These are phyloP conservation scores for Zoanthus gigantus DNA, from an alignment of 92 coral and sea anemone species.

Conservation along the genomic window DNA sequence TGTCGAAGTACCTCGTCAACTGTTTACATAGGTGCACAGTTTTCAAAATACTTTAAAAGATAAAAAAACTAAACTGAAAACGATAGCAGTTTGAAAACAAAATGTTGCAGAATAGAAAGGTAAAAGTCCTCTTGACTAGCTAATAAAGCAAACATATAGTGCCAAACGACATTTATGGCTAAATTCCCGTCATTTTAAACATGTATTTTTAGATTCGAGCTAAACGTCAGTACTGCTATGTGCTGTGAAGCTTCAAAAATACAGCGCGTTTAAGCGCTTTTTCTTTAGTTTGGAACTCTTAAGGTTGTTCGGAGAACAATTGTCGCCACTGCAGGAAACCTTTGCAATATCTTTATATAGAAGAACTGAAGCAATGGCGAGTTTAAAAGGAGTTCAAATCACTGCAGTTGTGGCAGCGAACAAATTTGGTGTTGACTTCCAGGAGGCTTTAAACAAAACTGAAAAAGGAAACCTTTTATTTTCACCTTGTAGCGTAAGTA, in stretches of 20 bases:
- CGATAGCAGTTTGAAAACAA: no score
- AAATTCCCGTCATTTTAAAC: no score
- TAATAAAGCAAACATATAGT: no score
- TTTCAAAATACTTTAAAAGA: no score
- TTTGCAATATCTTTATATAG: not conserved
- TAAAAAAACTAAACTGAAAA: no score
- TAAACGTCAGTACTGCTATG: not conserved
- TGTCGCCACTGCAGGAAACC: not conserved
- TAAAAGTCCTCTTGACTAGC: no score
- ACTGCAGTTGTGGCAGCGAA: slow-evolving; percentile 32
- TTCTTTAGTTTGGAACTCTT: not conserved
- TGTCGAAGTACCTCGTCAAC: no score
- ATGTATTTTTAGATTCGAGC: no score
- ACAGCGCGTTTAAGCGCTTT: slow-evolving; percentile 14
- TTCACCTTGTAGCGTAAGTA: slow-evolving; percentile 36
- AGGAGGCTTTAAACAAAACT: slow-evolving; percentile 25
- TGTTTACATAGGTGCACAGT: no score
- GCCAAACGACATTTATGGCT: no score
- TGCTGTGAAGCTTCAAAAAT: slow-evolving; percentile 15
- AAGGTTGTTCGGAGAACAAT: not conserved
- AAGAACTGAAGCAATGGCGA: slow-evolving; percentile 10
- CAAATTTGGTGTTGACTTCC: slow-evolving; percentile 37
- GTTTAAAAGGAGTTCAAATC: slow-evolving; percentile 9
- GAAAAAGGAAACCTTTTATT: slow-evolving; percentile 23
- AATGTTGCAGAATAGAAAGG: no score